A percentile compares a stretch with the other conserved stretches of the same genome.
Evolutionary conservation across 2,888 invertebrate species (phyloP).

Genomic region (Polyommatus iphigenia): DNA sequence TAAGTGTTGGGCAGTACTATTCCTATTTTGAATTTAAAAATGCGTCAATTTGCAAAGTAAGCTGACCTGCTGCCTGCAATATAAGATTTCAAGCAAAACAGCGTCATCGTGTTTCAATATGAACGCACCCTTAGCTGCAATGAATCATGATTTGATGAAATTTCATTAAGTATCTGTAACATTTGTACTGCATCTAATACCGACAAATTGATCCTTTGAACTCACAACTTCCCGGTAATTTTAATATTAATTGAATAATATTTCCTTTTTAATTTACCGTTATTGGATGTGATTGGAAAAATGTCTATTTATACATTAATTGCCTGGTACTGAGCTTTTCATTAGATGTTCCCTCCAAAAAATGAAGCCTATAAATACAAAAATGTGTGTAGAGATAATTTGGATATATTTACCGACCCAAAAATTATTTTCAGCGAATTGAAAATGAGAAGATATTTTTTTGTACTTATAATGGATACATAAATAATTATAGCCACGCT

Average conservation of each 20-base stretch:
- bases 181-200: slow-evolving; percentile 35
- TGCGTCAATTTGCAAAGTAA: too few relatives aligned
- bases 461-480: neutral
- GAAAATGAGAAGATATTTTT: too few relatives aligned
- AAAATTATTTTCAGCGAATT: neutral
- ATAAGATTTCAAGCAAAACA: neutral
- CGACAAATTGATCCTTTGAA: slow-evolving; percentile 28
- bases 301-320: neutral
- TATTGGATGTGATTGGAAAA: neutral
- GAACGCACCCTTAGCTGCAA: slow-evolving; percentile 40
- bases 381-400: neutral
- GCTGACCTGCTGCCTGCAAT: too few relatives aligned
- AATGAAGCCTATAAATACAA: neutral
- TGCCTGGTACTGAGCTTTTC: neutral
- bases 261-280: slow-evolving; percentile 12
- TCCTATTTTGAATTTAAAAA: too few relatives aligned
- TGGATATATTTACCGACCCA: neutral
- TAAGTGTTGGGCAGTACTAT: too few relatives aligned
- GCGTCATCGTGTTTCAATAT: neutral
- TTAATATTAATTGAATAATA: slow-evolving; percentile 15
- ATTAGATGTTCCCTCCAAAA: neutral
- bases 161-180: slow-evolving; percentile 39
- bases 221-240: neutral
- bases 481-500: neutral
- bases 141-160: slow-evolving; percentile 43